phyloP scores from a whole-genome alignment of 2,113 vertebrate species.

The Chrysemys picta region DNA sequence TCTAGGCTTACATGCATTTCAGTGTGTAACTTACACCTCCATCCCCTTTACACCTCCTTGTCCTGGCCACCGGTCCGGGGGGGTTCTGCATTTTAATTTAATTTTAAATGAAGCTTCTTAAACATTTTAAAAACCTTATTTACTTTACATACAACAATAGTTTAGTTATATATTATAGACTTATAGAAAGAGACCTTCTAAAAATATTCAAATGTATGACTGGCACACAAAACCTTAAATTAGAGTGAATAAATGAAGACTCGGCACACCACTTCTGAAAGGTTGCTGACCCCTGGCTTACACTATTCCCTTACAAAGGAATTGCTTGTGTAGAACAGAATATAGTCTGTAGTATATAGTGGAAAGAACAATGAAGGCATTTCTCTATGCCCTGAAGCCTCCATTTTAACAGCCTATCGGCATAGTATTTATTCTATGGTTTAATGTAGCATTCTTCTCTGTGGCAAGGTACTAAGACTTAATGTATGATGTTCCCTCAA shows the following conservation, averaged over 20 bases:
- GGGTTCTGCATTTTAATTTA: no score
- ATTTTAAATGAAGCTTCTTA: no score
- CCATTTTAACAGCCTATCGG: not conserved
- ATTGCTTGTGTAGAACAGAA: not conserved
- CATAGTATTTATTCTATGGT: not conserved
- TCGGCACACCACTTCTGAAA: no score
- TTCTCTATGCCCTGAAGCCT: not conserved
- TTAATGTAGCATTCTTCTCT: not conserved
- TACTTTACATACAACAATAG: no score
- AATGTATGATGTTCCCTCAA: no score
- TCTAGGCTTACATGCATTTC: not conserved
- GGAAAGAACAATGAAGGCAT: not conserved
- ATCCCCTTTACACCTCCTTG: not conserved
- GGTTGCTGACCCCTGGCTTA: not conserved
- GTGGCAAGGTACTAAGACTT: not conserved
- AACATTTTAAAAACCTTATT: no score
- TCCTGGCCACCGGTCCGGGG: no score
- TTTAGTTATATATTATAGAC: no score
- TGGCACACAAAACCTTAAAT: no score
- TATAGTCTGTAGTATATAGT: not conserved
- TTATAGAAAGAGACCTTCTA: no score
- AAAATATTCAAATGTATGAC: no score
- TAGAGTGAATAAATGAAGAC: no score
- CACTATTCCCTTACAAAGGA: rapidly evolving
- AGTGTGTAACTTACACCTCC: not conserved